phyloP scores from a whole-genome alignment of 2,797 vertebrate genomes.

The Coluber constrictor region DNA sequence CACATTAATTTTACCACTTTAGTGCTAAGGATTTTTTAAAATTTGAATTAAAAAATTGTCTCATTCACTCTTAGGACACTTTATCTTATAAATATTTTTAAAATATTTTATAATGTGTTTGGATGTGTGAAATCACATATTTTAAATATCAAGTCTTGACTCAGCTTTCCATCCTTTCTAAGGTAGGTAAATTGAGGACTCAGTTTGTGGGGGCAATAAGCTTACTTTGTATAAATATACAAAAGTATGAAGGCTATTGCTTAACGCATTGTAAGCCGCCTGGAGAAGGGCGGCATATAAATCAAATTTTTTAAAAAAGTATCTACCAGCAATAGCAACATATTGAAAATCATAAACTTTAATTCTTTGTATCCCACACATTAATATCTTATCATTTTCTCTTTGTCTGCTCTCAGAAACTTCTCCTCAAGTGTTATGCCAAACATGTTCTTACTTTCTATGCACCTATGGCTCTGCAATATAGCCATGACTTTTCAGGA shows the following conservation, averaged over 20 bases:
- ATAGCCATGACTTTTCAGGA: background rate
- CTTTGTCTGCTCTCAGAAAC: background rate
- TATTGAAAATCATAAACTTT: background rate
- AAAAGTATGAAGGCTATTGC: too few relatives aligned
- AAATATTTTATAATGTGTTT: background rate
- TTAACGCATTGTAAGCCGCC: too few relatives aligned
- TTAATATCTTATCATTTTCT: background rate
- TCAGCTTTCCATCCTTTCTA: too few relatives aligned
- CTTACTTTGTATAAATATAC: too few relatives aligned
- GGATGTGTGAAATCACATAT: background rate
- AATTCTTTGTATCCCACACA: background rate
- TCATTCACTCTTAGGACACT: background rate
- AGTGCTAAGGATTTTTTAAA: background rate
- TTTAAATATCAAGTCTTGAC: fast-evolving
- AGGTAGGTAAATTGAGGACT: too few relatives aligned
- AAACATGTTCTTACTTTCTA: background rate
- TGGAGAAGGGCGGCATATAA: too few relatives aligned
- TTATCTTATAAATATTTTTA: background rate
- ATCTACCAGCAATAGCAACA: background rate
- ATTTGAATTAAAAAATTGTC: background rate
- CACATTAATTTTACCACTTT: background rate
- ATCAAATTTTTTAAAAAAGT: too few relatives aligned
- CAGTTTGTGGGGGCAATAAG: too few relatives aligned
- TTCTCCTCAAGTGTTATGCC: background rate
- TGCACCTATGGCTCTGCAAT: background rate